A percentile compares a stretch with the other conserved stretches of the same genome.
These are phyloP conservation scores for Probaryconus sp. DNA, from an alignment of 1,140 invertebrate species.

Conservation along the genomic window DNA sequence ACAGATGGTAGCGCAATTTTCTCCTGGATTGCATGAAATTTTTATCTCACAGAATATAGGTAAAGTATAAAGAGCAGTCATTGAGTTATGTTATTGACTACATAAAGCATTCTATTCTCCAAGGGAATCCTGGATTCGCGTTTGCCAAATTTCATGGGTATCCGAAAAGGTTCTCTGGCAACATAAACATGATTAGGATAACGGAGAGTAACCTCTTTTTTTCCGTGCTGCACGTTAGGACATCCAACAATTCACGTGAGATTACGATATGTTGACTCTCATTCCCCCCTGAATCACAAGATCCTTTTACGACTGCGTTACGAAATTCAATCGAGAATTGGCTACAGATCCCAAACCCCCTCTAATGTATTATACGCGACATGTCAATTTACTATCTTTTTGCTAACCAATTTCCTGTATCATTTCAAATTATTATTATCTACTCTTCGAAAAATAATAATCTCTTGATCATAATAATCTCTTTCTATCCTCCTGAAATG, in stretches of 20 bases:
- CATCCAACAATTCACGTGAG: conserved; percentile 68
- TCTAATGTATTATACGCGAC: conserved; percentile 49
- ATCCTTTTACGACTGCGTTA: conserved; percentile 73
- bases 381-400: conserved; percentile 49
- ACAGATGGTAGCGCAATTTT: no score
- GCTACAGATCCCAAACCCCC: conserved; percentile 25
- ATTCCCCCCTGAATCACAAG: conserved; percentile 58
- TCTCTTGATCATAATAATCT: no score
- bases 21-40: no score
- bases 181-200: conserved; percentile 77
- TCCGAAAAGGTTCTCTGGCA: conserved; percentile 46
- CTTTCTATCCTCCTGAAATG: no score
- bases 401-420: conserved; percentile 19
- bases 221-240: conserved; percentile 14
- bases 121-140: conserved; percentile 69
- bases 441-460: no score
- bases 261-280: conserved; percentile 72
- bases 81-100: conserved; percentile 48
- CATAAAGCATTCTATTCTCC: conserved; percentile 69
- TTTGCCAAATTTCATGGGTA: conserved; percentile 53
- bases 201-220: conserved; percentile 50
- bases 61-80: no score
- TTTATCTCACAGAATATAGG: no score
- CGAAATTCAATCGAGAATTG: conserved; percentile 68
- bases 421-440: conserved; percentile 20